Base-by-base conservation (phyloP, 1,140 invertebrate genomes). In the Oryctes rhinoceros region DNA sequence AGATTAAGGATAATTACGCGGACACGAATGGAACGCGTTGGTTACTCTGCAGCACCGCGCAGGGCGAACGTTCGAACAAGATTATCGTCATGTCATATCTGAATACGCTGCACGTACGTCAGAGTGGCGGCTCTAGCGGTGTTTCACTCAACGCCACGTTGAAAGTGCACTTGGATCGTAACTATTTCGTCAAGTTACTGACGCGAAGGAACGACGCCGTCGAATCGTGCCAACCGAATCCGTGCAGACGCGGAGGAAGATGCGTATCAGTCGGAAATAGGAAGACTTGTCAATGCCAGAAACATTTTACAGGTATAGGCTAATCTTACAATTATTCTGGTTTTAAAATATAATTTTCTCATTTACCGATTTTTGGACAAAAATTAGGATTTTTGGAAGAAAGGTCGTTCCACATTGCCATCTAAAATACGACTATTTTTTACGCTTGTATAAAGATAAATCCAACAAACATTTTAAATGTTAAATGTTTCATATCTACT, bases 181-280 rank as follows among this genome's bases (percentile, higher is more conserved):
- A 90, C 39, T 92, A 90, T 84, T 91, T 91, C 83, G 88, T 85
- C 74, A 93, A 93, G 85, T 85, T 93, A 39, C 84, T 92, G 11
- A 87, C 90, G 49, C 87, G 89, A 10, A 87, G 89, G 1, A 89
- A 90, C 10, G 90, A 91, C 9, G 88, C 88, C 0, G 88, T 93
- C 44, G 92, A 93, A 80, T 90, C 90, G 0, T 95, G 94, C 83
- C 87, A 88, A 4, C 93, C 93, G 0, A 93, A 94, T 85, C 93
- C 93, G 1, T 95, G 94, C 83, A 86, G 90, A 48, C 90, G 93
- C 83, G 90, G 89, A 2, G 93, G 93, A 0, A 89, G 89, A 79
- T 95, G 94, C 83, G 86, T 91, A 0, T 86, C 86, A 0, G 87
- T 89, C 2, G 90, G 87, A 65, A 88, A 86, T 24, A 88, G 87